phyloP scores from a whole-genome alignment of 2,113 vertebrate genomes.

The Mobula birostris region DNA sequence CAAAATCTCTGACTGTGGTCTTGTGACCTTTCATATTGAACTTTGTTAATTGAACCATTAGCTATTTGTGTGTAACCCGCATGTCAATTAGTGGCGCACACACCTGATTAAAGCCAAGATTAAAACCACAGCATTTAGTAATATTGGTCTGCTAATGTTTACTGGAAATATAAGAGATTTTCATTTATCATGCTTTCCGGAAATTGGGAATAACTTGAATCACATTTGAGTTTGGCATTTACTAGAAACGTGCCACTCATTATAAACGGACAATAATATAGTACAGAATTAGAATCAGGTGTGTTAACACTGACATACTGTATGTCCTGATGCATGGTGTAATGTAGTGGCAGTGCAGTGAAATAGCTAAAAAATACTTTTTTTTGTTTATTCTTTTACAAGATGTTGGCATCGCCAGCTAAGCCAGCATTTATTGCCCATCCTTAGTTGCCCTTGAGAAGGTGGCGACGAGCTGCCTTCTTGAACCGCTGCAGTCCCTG shows the following conservation, averaged over 20 bases:
- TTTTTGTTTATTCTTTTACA: too few relatives aligned
- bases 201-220: not conserved
- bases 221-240: not conserved
- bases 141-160: not conserved
- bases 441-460: too few relatives aligned
- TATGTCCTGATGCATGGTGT: too few relatives aligned
- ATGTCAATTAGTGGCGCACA: conserved; percentile 12
- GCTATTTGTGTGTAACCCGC: not conserved
- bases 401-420: too few relatives aligned
- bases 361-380: too few relatives aligned
- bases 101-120: conserved; percentile 17
- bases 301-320: too few relatives aligned
- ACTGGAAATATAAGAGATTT: not conserved
- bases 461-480: too few relatives aligned
- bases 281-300: not conserved
- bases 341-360: too few relatives aligned
- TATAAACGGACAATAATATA: not conserved
- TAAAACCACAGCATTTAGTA: not conserved
- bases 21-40: conserved; percentile 15
- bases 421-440: too few relatives aligned
- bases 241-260: too few relatives aligned
- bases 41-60: conserved; percentile 20
- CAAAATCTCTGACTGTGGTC: not conserved
- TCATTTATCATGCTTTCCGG: not conserved
- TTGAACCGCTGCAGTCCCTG: too few relatives aligned